These are phyloP conservation scores for Helleia helle DNA, from an alignment of 2,888 invertebrate genomes.

Conservation along the genomic window DNA sequence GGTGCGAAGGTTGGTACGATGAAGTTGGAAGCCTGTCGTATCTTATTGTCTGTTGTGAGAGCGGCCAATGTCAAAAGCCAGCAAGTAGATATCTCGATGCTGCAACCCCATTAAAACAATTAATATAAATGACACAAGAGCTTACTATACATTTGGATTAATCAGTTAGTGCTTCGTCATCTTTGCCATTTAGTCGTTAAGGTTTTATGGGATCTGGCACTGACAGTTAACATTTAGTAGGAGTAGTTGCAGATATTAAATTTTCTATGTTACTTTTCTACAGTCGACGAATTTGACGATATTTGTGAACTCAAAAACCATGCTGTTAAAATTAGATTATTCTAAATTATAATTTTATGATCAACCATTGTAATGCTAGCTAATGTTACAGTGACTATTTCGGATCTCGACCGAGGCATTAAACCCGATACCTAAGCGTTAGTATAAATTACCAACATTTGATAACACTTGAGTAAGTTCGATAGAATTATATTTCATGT, in stretches of 20 bases:
- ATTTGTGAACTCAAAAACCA: conserved; percentile 23
- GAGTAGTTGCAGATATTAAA: background rate
- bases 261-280: background rate
- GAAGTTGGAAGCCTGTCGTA: conserved; percentile 58
- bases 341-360: conserved; percentile 7
- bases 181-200: background rate
- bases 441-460: conserved; percentile 31
- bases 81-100: conserved; percentile 74
- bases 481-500: conserved; percentile 8
- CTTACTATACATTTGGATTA: conserved; percentile 33
- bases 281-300: background rate
- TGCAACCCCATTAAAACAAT: conserved; percentile 71
- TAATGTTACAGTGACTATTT: conserved; percentile 33
- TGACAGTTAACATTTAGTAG: background rate
- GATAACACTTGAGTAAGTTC: conserved; percentile 22
- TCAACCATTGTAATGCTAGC: conserved; percentile 26
- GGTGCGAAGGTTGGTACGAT: conserved; percentile 60
- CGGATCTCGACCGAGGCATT: conserved; percentile 33
- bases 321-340: conserved; percentile 39
- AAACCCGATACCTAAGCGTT: conserved; percentile 57
- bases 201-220: background rate
- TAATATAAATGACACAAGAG: conserved; percentile 46
- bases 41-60: conserved; percentile 59
- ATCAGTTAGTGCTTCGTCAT: conserved; percentile 33
- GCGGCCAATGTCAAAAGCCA: conserved; percentile 73